Evolutionary conservation across 2,888 invertebrate genomes (phyloP).

Genomic region (Ormia ochracea): DNA sequence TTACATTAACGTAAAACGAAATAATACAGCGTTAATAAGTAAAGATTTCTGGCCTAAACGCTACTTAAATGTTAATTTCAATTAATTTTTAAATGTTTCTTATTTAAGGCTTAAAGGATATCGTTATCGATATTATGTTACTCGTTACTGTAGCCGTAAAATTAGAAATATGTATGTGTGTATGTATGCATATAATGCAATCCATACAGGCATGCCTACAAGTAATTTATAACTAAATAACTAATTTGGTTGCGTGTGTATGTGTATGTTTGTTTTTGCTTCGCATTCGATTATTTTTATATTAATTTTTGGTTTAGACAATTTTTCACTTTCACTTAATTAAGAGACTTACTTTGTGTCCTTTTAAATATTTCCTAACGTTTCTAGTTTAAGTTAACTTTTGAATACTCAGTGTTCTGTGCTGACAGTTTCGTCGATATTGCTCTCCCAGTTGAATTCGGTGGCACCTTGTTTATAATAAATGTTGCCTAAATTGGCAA

Average conservation of each 20-base stretch:
- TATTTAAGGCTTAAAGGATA: too few species aligned
- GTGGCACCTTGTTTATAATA: constrained; percentile 85
- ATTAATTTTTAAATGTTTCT: too few species aligned
- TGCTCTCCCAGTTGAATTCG: constrained; percentile 93
- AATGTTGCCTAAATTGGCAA: constrained; percentile 89
- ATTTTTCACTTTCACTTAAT: constrained; percentile 50
- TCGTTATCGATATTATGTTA: too few species aligned
- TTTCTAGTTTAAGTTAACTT: constrained; percentile 53
- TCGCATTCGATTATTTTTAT: constrained; percentile 44
- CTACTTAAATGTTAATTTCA: too few species aligned
- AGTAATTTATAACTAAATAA: constrained; percentile 55
- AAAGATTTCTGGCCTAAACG: too few species aligned
- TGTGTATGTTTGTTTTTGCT: not conserved
- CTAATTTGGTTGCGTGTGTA: constrained; percentile 50
- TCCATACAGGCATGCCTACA: not conserved
- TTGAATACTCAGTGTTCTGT: constrained; percentile 73
- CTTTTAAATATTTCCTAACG: constrained; percentile 66
- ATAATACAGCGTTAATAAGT: too few species aligned
- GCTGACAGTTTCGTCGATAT: constrained; percentile 82
- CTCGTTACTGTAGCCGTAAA: too few species aligned
- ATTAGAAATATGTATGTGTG: too few species aligned
- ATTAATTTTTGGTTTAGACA: constrained; percentile 62
- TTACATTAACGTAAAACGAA: too few species aligned
- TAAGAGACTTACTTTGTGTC: constrained; percentile 27
- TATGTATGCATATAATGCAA: constrained; percentile 34